Conservation (phyloP, 2,113 vertebrate genomes). For the Stigmatopora argus region DNA sequence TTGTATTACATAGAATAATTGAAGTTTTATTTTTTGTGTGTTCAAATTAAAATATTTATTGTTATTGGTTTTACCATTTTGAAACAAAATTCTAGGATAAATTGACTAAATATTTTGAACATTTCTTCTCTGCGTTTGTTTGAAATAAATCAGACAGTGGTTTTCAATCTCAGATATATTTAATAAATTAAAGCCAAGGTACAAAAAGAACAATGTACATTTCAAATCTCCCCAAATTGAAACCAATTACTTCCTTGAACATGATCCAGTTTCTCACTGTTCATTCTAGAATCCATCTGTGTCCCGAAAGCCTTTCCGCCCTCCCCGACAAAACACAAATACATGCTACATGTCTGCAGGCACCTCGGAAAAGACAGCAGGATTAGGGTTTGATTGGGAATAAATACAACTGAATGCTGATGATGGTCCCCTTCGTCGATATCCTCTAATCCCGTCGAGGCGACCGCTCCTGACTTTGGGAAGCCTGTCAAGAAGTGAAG, state of each 20-base stretch:
- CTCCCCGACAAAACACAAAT: conserved; percentile 55
- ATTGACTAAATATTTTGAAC: not conserved
- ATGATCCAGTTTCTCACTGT: conserved; percentile 2
- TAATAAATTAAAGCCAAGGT: conserved; percentile 82
- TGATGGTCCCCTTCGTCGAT: not conserved
- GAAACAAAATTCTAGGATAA: not conserved
- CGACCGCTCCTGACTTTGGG: not conserved
- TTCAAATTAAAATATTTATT: not conserved
- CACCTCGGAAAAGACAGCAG: conserved; percentile 67
- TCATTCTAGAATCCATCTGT: not conserved
- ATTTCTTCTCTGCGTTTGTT: not conserved
- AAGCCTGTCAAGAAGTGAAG: conserved; percentile 1
- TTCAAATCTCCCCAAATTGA: conserved; percentile 20
- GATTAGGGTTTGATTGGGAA: conserved; percentile 58
- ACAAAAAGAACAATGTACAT: conserved; percentile 77
- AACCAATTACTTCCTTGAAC: not conserved
- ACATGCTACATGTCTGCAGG: conserved; percentile 78
- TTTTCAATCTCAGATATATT: conserved; percentile 74
- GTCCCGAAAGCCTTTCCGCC: conserved; percentile 10
- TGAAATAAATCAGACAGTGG: conserved; percentile 7
- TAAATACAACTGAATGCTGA: conserved; percentile 50
- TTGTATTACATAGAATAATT: no score
- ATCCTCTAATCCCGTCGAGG: not conserved
- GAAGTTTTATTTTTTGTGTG: no score
- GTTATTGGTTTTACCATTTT: no score